Evolutionary conservation across 37 sponge, comb jelly and placozoan species (phyloP).

Genomic region (Crambe crambe): DNA sequence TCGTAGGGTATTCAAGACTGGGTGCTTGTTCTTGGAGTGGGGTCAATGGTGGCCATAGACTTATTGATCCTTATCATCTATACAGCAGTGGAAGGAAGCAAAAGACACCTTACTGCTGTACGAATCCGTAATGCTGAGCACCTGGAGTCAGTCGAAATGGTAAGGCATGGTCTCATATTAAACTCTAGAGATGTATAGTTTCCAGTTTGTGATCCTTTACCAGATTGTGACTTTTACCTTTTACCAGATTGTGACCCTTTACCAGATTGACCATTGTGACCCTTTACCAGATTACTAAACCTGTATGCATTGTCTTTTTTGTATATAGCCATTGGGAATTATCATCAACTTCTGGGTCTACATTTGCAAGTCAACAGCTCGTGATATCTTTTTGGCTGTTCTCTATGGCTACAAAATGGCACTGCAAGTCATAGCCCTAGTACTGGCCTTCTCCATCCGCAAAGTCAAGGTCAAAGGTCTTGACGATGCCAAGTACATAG

Average conservation of each 20-base stretch:
- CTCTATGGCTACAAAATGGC: slow-evolving; percentile 53
- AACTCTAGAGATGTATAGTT: no score
- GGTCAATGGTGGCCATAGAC: slow-evolving; percentile 32
- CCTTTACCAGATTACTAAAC: neutral
- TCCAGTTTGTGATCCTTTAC: no score
- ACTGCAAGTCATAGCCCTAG: slow-evolving; percentile 40
- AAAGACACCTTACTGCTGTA: slow-evolving; percentile 11
- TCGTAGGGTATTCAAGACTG: slow-evolving; percentile 37
- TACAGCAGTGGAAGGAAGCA: neutral
- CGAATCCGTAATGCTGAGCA: no score
- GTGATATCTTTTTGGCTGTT: slow-evolving; percentile 36
- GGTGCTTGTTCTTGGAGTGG: slow-evolving; percentile 34
- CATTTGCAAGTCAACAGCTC: slow-evolving; percentile 12
- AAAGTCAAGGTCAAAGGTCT: slow-evolving; percentile 67
- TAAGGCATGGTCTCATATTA: no score
- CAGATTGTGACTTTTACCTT: no score
- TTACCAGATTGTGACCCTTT: no score
- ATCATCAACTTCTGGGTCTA: slow-evolving; percentile 10
- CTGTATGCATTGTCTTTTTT: neutral
- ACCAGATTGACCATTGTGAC: no score
- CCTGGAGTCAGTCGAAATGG: no score
- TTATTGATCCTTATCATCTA: slow-evolving; percentile 20
- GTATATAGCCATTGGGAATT: neutral
- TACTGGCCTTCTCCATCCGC: slow-evolving; percentile 55
- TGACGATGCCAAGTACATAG: slow-evolving; percentile 49